phyloP scores from a whole-genome alignment of 53 echinoderm and acorn worm species.

The Luidia sarsii region DNA sequence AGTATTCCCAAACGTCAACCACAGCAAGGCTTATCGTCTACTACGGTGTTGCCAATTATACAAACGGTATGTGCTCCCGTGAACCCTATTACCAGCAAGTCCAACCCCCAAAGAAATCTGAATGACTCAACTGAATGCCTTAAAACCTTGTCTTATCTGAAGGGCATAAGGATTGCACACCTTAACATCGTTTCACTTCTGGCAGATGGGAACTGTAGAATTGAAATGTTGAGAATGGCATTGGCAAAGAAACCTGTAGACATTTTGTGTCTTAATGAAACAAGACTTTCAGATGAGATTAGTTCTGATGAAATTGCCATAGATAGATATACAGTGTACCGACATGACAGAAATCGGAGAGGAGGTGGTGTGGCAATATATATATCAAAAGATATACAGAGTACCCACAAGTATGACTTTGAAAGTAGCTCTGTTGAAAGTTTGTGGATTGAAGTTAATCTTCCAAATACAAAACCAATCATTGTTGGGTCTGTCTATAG shows the following conservation, averaged over 20 bases:
- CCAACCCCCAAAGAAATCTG: slow-evolving; percentile 7
- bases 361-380: slow-evolving; percentile 40
- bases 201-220: no score
- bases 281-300: slow-evolving; percentile 29
- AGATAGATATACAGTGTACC: slow-evolving; percentile 21
- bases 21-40: slow-evolving; percentile 14
- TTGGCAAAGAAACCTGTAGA: slow-evolving; percentile 17
- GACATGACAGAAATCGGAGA: slow-evolving; percentile 41
- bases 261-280: slow-evolving; percentile 30
- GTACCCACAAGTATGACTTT: slow-evolving; percentile 22
- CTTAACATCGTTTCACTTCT: no score
- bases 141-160: no score
- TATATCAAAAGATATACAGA: neutral
- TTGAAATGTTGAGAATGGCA: slow-evolving; percentile 31
- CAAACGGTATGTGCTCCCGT: no score
- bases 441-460: no score
- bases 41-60: neutral
- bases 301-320: slow-evolving; percentile 34
- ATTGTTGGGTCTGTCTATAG: no score
- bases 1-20: no score
- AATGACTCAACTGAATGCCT: slow-evolving; percentile 17
- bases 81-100: neutral
- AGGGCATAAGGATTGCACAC: no score
- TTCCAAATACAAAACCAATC: no score
- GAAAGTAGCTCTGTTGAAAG: no score